Conservation (phyloP, 1,140 invertebrate genomes). For the Hypsibius dujardini region DNA sequence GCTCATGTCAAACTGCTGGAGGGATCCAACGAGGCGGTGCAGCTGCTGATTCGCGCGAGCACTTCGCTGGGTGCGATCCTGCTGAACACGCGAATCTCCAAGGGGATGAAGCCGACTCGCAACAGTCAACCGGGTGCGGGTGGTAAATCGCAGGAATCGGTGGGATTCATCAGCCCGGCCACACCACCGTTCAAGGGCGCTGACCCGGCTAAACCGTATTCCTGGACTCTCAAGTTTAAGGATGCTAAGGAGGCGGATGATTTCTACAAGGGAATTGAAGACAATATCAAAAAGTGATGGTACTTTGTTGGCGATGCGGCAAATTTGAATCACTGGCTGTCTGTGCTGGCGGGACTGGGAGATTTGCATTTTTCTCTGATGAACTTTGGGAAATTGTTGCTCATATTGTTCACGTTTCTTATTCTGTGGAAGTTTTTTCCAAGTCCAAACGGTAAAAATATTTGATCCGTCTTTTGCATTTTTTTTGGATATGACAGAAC, state of each 20-base stretch:
- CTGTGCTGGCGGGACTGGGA: background rate
- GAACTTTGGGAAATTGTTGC: too few relatives aligned
- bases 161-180: background rate
- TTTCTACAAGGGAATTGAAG: constrained; percentile 8
- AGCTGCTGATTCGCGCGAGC: background rate
- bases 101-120: background rate
- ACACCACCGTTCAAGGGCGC: background rate
- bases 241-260: background rate
- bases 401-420: too few relatives aligned
- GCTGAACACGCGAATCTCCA: background rate
- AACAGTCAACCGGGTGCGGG: background rate
- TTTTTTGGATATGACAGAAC: too few relatives aligned
- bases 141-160: background rate
- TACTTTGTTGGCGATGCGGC: background rate
- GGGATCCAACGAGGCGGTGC: background rate
- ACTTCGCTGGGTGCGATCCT: background rate
- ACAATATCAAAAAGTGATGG: background rate
- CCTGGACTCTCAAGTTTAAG: background rate
- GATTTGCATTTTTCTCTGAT: background rate
- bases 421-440: background rate
- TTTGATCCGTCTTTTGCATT: too few relatives aligned
- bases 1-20: background rate
- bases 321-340: background rate
- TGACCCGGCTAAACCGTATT: background rate
- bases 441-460: background rate